Evolutionary conservation across 2,797 vertebrate species (phyloP).

Genomic region (Pyrocephalus nanus): DNA sequence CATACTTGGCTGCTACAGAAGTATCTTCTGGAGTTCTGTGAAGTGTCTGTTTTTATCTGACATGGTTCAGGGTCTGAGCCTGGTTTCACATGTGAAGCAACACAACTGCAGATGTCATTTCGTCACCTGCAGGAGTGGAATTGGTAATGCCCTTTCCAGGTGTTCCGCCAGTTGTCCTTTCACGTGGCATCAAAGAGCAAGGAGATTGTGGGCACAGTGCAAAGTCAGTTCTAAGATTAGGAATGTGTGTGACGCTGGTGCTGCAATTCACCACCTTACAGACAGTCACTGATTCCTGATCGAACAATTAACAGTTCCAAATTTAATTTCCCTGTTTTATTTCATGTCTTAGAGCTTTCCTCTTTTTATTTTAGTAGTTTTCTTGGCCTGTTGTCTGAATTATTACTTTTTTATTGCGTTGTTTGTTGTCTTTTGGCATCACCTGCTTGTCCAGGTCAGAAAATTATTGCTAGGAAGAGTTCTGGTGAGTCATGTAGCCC

Average conservation of each 20-base stretch:
- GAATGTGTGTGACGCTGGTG: neutral
- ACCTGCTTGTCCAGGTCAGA: neutral
- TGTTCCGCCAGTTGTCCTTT: neutral
- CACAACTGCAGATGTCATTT: neutral
- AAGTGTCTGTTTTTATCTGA: neutral
- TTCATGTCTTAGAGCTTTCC: neutral
- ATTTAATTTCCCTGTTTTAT: neutral
- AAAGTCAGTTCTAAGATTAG: neutral
- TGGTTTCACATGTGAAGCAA: neutral
- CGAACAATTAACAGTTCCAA: neutral
- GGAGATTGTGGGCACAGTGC: neutral
- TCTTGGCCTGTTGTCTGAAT: neutral
- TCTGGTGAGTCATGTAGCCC: slow-evolving; percentile 58
- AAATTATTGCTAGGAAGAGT: neutral
- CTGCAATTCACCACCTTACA: neutral
- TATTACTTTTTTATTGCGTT: neutral
- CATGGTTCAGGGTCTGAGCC: neutral
- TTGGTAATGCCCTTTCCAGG: neutral
- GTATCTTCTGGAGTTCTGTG: neutral
- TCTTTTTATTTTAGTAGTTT: neutral
- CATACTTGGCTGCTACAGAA: neutral
- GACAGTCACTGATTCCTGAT: neutral
- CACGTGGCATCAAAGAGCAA: neutral
- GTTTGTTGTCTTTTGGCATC: neutral
- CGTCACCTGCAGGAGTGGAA: neutral